A percentile compares a stretch with the other conserved stretches of the same genome.
Conservation (phyloP, 2,888 invertebrate genomes). For the Melieria picta region DNA sequence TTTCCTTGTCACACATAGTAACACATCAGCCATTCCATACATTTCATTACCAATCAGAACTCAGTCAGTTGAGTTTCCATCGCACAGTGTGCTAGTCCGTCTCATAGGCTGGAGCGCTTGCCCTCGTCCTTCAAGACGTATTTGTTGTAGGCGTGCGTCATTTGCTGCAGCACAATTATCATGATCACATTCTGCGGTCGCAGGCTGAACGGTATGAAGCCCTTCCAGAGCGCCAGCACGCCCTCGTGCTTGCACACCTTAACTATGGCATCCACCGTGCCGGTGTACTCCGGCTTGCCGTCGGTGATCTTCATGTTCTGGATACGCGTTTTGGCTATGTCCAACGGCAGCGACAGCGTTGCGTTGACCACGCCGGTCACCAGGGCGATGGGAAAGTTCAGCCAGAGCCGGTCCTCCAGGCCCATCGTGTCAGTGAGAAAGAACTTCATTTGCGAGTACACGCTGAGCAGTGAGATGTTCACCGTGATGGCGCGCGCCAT, state of each 20-base stretch:
- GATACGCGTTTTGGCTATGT: slow-evolving; percentile 98
- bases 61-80: no score
- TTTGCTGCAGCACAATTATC: slow-evolving; percentile 96
- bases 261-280: slow-evolving; percentile 81
- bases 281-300: slow-evolving; percentile 89
- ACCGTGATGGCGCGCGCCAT: slow-evolving; percentile 96
- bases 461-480: slow-evolving; percentile 96
- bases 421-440: no score
- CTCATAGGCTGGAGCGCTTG: no score
- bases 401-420: no score
- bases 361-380: no score
- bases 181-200: slow-evolving; percentile 98
- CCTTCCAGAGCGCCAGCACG: slow-evolving; percentile 95
- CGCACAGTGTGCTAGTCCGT: no score
- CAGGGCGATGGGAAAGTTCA: no score
- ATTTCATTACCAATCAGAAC: no score
- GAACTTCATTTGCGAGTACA: slow-evolving; percentile 82
- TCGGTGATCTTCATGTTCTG: slow-evolving; percentile 91
- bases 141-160: slow-evolving; percentile 80
- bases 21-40: no score
- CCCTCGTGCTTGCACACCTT: slow-evolving; percentile 89
- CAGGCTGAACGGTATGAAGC: slow-evolving; percentile 96
- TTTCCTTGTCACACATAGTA: no score
- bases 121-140: slow-evolving; percentile 52
- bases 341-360: slow-evolving; percentile 83